phyloP scores from a whole-genome alignment of 2,888 invertebrate species.

The Lasioglossum malachurum region DNA sequence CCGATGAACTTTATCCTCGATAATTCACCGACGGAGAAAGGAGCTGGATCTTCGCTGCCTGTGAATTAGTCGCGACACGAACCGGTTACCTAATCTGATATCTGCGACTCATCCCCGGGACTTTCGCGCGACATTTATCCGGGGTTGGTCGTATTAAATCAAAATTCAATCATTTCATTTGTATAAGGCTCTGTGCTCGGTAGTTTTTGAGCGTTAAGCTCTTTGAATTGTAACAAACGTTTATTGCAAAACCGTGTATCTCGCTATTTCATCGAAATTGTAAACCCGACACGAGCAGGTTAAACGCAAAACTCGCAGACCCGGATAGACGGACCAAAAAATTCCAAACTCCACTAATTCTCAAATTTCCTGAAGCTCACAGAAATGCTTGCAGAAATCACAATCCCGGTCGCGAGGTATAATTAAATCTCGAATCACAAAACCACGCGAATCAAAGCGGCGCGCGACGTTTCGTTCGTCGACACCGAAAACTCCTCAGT shows the following conservation, averaged over 20 bases:
- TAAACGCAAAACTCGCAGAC: not conserved
- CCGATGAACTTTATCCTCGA: not conserved
- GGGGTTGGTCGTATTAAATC: too few relatives aligned
- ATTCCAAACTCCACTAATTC: not conserved
- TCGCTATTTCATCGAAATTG: not conserved
- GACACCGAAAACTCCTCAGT: not conserved
- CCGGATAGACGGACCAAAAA: not conserved
- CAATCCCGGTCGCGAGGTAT: not conserved
- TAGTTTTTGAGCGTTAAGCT: not conserved
- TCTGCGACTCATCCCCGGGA: not conserved
- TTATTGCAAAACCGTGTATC: not conserved
- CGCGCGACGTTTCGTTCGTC: not conserved
- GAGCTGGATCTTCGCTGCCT: not conserved
- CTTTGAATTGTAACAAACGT: too few relatives aligned
- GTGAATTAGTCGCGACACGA: not conserved
- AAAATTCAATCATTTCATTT: too few relatives aligned
- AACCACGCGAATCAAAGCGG: not conserved
- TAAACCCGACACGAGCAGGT: not conserved
- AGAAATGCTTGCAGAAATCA: not conserved
- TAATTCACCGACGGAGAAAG: not conserved
- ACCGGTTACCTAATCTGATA: conserved; percentile 1
- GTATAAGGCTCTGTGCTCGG: not conserved
- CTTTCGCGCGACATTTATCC: not conserved
- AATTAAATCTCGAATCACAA: not conserved
- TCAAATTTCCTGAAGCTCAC: not conserved